These are phyloP conservation scores for Paradoxurus hermaphroditus DNA, from an alignment of 2,113 vertebrate genomes.

Conservation along the genomic window DNA sequence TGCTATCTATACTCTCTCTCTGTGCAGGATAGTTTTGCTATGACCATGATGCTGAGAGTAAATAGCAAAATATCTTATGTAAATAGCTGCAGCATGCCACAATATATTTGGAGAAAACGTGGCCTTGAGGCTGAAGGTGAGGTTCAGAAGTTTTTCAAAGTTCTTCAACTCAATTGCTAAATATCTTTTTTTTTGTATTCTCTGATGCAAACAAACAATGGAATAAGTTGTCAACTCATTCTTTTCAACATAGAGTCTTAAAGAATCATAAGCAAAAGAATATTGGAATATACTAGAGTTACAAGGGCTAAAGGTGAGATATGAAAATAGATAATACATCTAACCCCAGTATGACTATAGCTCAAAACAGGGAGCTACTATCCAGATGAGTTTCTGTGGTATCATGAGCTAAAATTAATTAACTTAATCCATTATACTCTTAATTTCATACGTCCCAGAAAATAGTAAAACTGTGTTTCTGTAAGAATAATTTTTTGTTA, in stretches of 20 bases:
- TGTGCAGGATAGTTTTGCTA: neutral
- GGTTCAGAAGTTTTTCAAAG: neutral
- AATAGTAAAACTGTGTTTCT: neutral
- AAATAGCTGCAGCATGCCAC: neutral
- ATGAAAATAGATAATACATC: neutral
- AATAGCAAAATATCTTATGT: neutral
- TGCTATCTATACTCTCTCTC: neutral
- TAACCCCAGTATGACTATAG: neutral
- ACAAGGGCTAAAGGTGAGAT: neutral
- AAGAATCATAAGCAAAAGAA: neutral
- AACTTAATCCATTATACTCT: neutral
- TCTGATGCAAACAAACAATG: neutral
- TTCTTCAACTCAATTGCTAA: slow-evolving; percentile 2
- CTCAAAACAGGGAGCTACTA: neutral
- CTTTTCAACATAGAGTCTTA: neutral
- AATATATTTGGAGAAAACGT: neutral
- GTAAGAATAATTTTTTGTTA: neutral
- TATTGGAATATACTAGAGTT: neutral
- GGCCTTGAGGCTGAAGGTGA: neutral
- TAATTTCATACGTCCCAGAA: neutral
- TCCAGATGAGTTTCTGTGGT: neutral
- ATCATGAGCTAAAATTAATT: neutral
- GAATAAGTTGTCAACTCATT: neutral
- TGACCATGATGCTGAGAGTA: neutral
- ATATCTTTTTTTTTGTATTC: neutral